Conservation (phyloP, 2,888 invertebrate genomes). For the Cryptus armator region DNA sequence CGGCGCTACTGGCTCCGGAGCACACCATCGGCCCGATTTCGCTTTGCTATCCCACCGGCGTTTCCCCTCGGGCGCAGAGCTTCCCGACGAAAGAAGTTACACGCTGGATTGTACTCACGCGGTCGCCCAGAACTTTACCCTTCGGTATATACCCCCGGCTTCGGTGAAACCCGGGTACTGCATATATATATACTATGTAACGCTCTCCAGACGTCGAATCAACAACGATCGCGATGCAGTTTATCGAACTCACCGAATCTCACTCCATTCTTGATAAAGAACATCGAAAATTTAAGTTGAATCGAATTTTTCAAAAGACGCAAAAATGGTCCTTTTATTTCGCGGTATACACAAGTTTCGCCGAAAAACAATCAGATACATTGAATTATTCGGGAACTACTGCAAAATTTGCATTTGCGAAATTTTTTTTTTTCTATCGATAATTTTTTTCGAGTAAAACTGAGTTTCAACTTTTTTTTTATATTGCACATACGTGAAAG, state of each 20-base stretch:
- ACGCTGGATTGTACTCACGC: constrained; percentile 63
- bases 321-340: too few relatives aligned
- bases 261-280: not conserved
- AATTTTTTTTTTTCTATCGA: not conserved
- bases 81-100: constrained; percentile 65
- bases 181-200: constrained; percentile 24
- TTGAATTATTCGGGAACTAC: not conserved
- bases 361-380: not conserved
- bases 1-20: not conserved
- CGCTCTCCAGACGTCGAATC: constrained; percentile 35
- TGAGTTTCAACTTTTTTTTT: too few relatives aligned
- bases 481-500: too few relatives aligned
- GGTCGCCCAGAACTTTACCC: constrained; percentile 55
- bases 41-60: constrained; percentile 34
- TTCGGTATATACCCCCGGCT: constrained; percentile 8
- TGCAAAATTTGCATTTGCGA: not conserved
- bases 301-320: not conserved
- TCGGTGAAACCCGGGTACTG: not conserved
- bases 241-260: constrained; percentile 29
- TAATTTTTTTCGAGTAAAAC: too few relatives aligned
- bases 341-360: not conserved
- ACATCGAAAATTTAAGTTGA: not conserved
- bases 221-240: constrained; percentile 24
- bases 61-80: constrained; percentile 45
- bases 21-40: constrained; percentile 48